Percentiles rank a stretch among this genome's conserved stretches.
phyloP scores from a whole-genome alignment of 1,140 invertebrate species.

The Camponotus vicinus region DNA sequence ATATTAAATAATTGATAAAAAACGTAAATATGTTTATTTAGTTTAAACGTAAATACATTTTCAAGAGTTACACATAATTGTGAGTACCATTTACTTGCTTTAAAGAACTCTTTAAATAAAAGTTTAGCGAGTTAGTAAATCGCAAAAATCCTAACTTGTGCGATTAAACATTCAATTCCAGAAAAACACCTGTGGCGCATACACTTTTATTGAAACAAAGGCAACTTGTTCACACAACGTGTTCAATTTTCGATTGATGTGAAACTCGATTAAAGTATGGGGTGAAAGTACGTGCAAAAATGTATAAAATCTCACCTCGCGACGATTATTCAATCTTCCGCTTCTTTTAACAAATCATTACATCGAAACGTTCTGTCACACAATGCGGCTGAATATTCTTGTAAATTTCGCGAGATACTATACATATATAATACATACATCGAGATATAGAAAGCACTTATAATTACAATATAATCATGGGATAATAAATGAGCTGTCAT shows the following conservation, averaged over 20 bases:
- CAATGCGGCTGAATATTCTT: background rate
- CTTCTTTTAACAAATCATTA: background rate
- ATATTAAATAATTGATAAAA: too few species aligned
- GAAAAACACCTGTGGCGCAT: background rate
- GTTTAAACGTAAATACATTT: background rate
- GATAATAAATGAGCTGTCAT: background rate
- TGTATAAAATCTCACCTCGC: background rate
- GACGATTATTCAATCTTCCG: background rate
- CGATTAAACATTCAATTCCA: background rate
- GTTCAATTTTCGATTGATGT: constrained; percentile 13
- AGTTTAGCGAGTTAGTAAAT: background rate
- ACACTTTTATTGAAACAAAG: constrained; percentile 30
- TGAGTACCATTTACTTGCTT: background rate
- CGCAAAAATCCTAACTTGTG: background rate
- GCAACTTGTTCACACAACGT: constrained; percentile 1
- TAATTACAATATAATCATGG: background rate
- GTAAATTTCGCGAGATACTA: too few species aligned
- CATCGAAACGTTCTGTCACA: background rate
- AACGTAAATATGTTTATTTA: background rate
- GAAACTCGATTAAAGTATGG: background rate
- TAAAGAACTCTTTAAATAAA: background rate
- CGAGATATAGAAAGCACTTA: background rate
- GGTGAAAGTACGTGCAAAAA: constrained; percentile 29
- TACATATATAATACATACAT: background rate
- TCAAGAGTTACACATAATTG: background rate